Conservation (phyloP, 1,140 invertebrate species). For the Elymnias hypermnestra region DNA sequence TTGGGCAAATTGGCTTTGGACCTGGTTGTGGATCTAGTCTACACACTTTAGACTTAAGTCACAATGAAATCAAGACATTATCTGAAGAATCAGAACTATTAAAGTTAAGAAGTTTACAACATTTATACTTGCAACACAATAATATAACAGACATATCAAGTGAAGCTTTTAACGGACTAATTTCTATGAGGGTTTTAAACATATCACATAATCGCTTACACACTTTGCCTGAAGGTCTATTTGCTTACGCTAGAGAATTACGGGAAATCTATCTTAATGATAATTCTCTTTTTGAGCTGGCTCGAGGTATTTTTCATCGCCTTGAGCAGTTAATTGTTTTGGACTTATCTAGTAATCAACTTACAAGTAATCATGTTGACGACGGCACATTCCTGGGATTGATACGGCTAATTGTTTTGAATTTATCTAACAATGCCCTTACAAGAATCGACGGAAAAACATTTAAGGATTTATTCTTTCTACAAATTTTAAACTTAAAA, state of each 20-base stretch:
- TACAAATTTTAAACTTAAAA: constrained; percentile 91
- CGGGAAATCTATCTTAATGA: constrained; percentile 89
- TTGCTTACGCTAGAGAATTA: constrained; percentile 85
- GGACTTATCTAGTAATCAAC: constrained; percentile 90
- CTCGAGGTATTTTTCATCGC: constrained; percentile 87
- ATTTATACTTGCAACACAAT: constrained; percentile 88
- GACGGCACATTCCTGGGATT: constrained; percentile 89
- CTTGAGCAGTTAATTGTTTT: constrained; percentile 89
- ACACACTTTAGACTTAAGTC: constrained; percentile 85
- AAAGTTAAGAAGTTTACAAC: constrained; percentile 83
- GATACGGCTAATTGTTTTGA: constrained; percentile 88
- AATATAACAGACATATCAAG: constrained; percentile 87
- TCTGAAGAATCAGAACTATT: constrained; percentile 84
- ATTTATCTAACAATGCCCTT: constrained; percentile 89
- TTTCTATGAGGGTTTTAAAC: constrained; percentile 86
- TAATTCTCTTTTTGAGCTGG: constrained; percentile 87
- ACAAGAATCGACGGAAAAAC: constrained; percentile 88
- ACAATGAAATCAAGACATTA: constrained; percentile 84
- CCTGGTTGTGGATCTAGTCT: constrained; percentile 78
- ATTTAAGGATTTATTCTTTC: constrained; percentile 90
- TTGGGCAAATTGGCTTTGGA: constrained; percentile 84
- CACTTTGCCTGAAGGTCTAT: constrained; percentile 85
- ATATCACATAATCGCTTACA: constrained; percentile 88
- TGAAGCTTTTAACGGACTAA: constrained; percentile 85
- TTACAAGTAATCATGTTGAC: constrained; percentile 88